A percentile compares a stretch with the other conserved stretches of the same genome.
These are phyloP conservation scores for Dasypogon diadema DNA, from an alignment of 2,888 invertebrate species.

Conservation along the genomic window DNA sequence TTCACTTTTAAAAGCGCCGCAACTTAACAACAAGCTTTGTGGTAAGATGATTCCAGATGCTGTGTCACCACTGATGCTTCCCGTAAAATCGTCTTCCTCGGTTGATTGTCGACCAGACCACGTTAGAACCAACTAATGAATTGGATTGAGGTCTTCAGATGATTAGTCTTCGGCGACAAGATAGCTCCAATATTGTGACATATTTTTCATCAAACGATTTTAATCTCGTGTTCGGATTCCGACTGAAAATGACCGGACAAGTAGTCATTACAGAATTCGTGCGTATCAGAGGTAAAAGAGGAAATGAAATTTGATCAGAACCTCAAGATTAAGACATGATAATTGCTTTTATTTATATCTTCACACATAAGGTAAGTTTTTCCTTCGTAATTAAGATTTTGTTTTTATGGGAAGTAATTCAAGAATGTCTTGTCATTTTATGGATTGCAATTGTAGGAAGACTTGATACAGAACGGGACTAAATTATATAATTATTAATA, in stretches of 20 bases:
- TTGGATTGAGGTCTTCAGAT: conserved; percentile 48
- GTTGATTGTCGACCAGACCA: conserved; percentile 7
- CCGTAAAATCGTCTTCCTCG: background rate
- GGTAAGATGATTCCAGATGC: conserved; percentile 42
- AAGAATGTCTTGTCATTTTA: no score
- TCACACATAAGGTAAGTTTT: background rate
- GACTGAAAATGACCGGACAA: background rate
- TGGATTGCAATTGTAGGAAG: no score
- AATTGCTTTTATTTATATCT: conserved; percentile 40
- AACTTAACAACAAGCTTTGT: conserved; percentile 33
- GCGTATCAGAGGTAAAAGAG: conserved; percentile 12
- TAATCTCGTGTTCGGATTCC: background rate
- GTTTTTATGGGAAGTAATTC: no score
- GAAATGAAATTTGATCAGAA: conserved; percentile 42
- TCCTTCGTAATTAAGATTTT: no score
- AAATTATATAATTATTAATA: no score
- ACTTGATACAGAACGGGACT: no score
- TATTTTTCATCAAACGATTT: conserved; percentile 30
- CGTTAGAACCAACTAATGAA: conserved; percentile 47
- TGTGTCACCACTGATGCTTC: background rate
- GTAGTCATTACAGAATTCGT: background rate
- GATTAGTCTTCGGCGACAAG: conserved; percentile 23
- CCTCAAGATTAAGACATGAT: conserved; percentile 37
- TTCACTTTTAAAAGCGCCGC: conserved; percentile 20
- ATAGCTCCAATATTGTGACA: conserved; percentile 41